Base-by-base conservation (phyloP, 2,888 invertebrate genomes). In the Doris montereyensis region DNA sequence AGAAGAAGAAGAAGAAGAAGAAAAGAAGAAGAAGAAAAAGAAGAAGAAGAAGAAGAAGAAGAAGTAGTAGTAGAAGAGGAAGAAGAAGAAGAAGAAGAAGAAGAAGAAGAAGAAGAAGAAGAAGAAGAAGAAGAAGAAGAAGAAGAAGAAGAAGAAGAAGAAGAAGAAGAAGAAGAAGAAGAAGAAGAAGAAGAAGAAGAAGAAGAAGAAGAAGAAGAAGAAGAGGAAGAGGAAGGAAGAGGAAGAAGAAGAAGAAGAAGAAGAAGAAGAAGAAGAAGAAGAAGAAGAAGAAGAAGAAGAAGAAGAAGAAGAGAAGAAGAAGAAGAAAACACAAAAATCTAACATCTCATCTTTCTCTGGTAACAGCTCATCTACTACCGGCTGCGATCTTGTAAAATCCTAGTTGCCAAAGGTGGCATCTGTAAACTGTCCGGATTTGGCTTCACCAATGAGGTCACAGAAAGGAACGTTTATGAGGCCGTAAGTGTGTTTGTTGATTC, bases 341-440 rank as follows among this genome's bases (percentile, higher is more conserved):
- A 10, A 17, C 52, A 41, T 10, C 52, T n/a, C n/a, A n/a, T n/a
- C n/a, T n/a, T n/a, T n/a, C n/a, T n/a, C n/a, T n/a, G n/a, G n/a
- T n/a, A n/a, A n/a, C 92, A 96, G 96, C 95, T 96, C 87, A 95
- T 96, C 30, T 96, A 96, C 91, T 94, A 96, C 28, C 96, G 96
- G 91, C 92, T 96, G 78, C 95, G 96, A 0, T 95, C 96, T 0
- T 93, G 96, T 77, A 96, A 96, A 91, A 94, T 96, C 30, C 92
- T 96, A n/a, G 95, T 96, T 10, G 96, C 95, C 90, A 96, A 96
- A 92, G 95, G 96, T 91, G 96, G 96, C 89, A 93, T 95, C 81
- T 96, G 96, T 91, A 96, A 96, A 93, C 95, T 96, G 83, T 96
- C 96, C 0, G 96, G 96, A 92, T 96, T 96, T 91, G 96, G 96